These are phyloP conservation scores for Lethrus apterus DNA, from an alignment of 1,140 invertebrate genomes.

Conservation along the genomic window DNA sequence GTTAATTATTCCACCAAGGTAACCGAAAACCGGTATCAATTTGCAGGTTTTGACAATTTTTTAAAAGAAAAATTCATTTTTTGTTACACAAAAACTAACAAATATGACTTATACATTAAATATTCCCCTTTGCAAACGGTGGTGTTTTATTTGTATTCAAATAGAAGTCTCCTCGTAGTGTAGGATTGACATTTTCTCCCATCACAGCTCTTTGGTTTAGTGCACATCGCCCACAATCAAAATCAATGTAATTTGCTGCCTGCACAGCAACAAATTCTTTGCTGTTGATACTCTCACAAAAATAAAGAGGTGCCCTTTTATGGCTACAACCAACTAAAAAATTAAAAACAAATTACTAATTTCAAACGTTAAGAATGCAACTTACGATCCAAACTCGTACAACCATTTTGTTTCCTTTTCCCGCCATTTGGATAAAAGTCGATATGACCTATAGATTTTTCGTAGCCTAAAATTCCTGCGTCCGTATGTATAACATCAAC, in stretches of 20 bases:
- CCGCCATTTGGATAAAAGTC: conserved; percentile 58
- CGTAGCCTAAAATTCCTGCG: conserved; percentile 53
- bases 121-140: conserved; percentile 4
- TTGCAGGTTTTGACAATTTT: too few species aligned
- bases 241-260: conserved; percentile 5
- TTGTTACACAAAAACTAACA: too few species aligned
- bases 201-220: neutral
- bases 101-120: too few species aligned
- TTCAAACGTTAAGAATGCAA: too few species aligned
- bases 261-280: conserved; percentile 4
- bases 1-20: too few species aligned
- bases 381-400: too few species aligned
- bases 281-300: conserved; percentile 6
- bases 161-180: conserved; percentile 1
- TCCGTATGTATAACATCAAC: conserved; percentile 61
- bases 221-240: conserved; percentile 1
- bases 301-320: conserved; percentile 6
- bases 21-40: too few species aligned
- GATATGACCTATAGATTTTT: conserved; percentile 51
- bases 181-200: conserved; percentile 3
- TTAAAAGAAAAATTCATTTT: too few species aligned
- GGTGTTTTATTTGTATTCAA: conserved; percentile 7
- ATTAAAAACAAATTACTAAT: too few species aligned
- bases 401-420: too few species aligned
- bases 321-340: conserved; percentile 2